Percentiles rank a stretch among this genome's conserved stretches.
Evolutionary conservation across 2,888 invertebrate species (phyloP).

Genomic region (Tineola bisselliella): DNA sequence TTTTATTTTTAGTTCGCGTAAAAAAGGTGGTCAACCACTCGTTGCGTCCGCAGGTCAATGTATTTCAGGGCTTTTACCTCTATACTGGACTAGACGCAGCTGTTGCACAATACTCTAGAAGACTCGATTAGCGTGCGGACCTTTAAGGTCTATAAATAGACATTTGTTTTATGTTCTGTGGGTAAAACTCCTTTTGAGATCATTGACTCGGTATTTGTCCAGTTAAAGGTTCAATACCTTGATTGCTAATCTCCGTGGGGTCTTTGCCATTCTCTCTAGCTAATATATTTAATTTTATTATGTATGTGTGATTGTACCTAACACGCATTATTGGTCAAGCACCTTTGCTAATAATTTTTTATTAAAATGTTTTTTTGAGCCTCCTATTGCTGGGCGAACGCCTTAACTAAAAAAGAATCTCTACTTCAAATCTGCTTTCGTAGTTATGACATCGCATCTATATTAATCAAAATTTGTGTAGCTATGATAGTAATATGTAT

Average conservation of each 20-base stretch:
- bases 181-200: not conserved
- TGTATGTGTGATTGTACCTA: not conserved
- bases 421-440: too few species aligned
- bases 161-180: not conserved
- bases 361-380: too few species aligned
- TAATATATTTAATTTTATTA: not conserved
- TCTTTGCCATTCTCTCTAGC: not conserved
- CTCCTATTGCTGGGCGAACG: too few species aligned
- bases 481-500: too few species aligned
- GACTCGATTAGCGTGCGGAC: constrained; percentile 6
- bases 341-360: not conserved
- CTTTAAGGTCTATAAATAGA: constrained; percentile 10
- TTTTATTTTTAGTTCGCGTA: constrained; percentile 57
- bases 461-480: too few species aligned
- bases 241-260: constrained; percentile 9
- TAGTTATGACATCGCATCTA: too few species aligned
- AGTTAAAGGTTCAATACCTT: constrained; percentile 8
- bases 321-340: not conserved
- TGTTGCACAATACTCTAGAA: constrained; percentile 59
- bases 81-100: constrained; percentile 34
- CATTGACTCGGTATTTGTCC: constrained; percentile 10
- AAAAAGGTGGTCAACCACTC: constrained; percentile 54
- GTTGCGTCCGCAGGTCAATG: constrained; percentile 41
- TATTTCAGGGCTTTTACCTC: constrained; percentile 55
- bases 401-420: too few species aligned